Evolutionary conservation across 2,797 vertebrate species (phyloP).

Genomic region (Takifugu rubripes): DNA sequence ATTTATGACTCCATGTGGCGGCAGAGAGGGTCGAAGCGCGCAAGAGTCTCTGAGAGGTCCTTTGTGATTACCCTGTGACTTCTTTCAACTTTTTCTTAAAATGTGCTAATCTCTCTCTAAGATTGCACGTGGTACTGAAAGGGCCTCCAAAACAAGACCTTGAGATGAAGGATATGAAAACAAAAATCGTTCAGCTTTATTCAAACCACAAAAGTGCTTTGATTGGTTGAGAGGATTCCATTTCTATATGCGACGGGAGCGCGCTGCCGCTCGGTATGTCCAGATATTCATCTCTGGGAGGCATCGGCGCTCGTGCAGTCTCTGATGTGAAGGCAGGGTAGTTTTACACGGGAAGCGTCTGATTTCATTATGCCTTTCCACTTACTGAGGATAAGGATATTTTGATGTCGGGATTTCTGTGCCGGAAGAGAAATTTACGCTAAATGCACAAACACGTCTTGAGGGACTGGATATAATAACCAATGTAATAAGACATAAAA

Average conservation of each 20-base stretch:
- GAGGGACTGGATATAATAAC: conserved; percentile 34
- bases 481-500: conserved; percentile 19
- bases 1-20: conserved; percentile 12
- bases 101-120: too few relatives aligned
- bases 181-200: conserved; percentile 28
- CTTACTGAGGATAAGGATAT: conserved; percentile 18
- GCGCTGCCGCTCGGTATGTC: conserved; percentile 22
- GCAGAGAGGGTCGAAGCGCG: background rate
- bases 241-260: conserved; percentile 27
- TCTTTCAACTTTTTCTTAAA: too few relatives aligned
- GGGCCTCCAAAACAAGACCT: too few relatives aligned
- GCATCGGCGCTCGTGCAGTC: conserved; percentile 24
- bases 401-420: conserved; percentile 9
- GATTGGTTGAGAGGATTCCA: conserved; percentile 35
- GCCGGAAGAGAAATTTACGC: conserved; percentile 3
- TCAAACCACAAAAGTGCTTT: conserved; percentile 24
- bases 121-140: too few relatives aligned
- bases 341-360: conserved; percentile 36
- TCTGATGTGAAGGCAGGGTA: conserved; percentile 38
- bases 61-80: conserved; percentile 7
- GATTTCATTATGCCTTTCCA: conserved; percentile 31
- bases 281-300: conserved; percentile 33
- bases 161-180: too few relatives aligned
- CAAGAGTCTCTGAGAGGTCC: conserved; percentile 2
- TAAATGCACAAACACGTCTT: conserved; percentile 18